Percentiles rank a stretch among this genome's conserved stretches.
Conservation (phyloP, 2,888 invertebrate species). For the Liopterus haemorrhoidalis region DNA sequence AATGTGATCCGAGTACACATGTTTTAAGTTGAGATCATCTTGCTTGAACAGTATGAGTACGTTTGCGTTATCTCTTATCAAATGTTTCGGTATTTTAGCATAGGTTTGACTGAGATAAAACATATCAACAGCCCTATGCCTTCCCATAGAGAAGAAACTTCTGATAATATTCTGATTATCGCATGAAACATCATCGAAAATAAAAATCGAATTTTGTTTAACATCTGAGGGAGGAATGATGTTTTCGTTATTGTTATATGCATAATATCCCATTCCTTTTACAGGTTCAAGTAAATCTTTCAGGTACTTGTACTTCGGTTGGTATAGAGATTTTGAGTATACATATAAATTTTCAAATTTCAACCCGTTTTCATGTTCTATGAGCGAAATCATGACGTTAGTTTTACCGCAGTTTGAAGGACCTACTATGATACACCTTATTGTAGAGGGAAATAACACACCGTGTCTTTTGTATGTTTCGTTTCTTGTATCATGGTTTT, state of each 20-base stretch:
- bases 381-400: conserved; percentile 37
- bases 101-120: conserved; percentile 41
- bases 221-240: conserved; percentile 31
- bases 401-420: conserved; percentile 42
- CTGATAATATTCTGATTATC: conserved; percentile 37
- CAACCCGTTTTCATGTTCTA: conserved; percentile 37
- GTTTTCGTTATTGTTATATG: conserved; percentile 28
- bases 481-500: conserved; percentile 3
- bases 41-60: conserved; percentile 40
- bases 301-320: conserved; percentile 36
- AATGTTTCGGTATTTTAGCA: conserved; percentile 39
- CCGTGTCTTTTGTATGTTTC: conserved; percentile 30
- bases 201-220: conserved; percentile 37
- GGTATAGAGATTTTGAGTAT: conserved; percentile 37
- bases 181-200: conserved; percentile 42
- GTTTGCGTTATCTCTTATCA: conserved; percentile 41
- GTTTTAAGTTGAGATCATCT: conserved; percentile 39
- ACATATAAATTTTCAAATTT: conserved; percentile 41
- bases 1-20: conserved; percentile 32
- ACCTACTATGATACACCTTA: conserved; percentile 36
- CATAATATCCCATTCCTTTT: conserved; percentile 32
- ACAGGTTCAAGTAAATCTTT: conserved; percentile 29
- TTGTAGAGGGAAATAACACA: conserved; percentile 33
- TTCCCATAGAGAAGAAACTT: conserved; percentile 37
- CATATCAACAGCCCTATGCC: conserved; percentile 38